Evolutionary conservation across 2,113 vertebrate species (phyloP).

Genomic region (Gnathonemus longibarbis): DNA sequence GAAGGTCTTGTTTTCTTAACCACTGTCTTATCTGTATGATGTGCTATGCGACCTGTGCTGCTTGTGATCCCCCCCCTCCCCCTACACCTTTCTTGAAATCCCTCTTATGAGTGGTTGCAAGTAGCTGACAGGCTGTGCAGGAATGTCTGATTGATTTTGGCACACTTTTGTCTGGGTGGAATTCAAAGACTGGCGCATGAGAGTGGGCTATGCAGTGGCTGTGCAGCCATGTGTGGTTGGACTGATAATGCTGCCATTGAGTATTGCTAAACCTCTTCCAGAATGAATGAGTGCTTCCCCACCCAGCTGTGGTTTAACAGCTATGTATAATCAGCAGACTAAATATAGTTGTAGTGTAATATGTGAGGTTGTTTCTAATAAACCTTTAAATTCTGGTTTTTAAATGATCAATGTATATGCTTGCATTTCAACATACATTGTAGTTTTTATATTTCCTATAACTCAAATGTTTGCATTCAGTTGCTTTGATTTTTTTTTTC

Average conservation of each 20-base stretch:
- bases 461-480: neutral
- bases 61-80: neutral
- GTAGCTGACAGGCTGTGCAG: conserved; percentile 38
- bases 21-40: neutral
- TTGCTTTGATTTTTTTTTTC: neutral
- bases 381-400: neutral
- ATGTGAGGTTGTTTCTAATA: neutral
- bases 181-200: conserved; percentile 49
- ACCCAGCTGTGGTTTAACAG: conserved; percentile 48
- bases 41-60: conserved; percentile 8
- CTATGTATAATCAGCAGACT: conserved; percentile 28
- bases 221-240: conserved; percentile 49
- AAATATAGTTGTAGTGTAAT: conserved; percentile 24
- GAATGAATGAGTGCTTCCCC: conserved; percentile 40
- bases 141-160: conserved; percentile 53
- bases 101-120: conserved; percentile 38
- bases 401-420: neutral
- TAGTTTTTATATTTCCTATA: neutral
- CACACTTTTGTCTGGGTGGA: conserved; percentile 52
- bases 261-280: conserved; percentile 38
- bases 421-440: neutral
- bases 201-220: conserved; percentile 55
- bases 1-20: neutral
- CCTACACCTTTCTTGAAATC: neutral
- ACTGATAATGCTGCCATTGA: conserved; percentile 59